phyloP scores from a whole-genome alignment of 92 coral and sea anemone genomes.

The Virgularia gustaviana region DNA sequence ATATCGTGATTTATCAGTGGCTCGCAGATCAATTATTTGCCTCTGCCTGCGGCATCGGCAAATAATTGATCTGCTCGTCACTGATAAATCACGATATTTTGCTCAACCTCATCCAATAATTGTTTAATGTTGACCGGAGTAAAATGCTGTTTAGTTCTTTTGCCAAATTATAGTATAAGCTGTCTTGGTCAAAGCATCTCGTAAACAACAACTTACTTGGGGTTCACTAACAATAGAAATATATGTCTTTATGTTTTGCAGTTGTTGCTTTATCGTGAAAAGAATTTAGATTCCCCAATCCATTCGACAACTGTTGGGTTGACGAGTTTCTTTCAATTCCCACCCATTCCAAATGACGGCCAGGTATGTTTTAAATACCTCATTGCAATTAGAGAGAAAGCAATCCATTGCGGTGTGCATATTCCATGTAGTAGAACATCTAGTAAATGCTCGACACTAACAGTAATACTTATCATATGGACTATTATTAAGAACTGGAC shows the following conservation, averaged over 20 bases:
- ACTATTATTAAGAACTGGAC: too few relatives aligned
- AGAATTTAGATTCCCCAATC: conserved; percentile 77
- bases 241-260: conserved; percentile 11
- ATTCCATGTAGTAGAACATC: background rate
- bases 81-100: too few relatives aligned
- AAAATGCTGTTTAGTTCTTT: too few relatives aligned
- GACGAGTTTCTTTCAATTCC: conserved; percentile 94
- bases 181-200: background rate
- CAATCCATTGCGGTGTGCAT: background rate
- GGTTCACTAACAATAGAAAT: too few relatives aligned
- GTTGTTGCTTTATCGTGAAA: conserved; percentile 85
- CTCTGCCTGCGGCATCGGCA: too few relatives aligned
- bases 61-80: too few relatives aligned
- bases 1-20: too few relatives aligned
- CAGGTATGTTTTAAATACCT: conserved; percentile 47
- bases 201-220: background rate
- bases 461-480: too few relatives aligned
- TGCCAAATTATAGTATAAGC: background rate
- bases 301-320: conserved; percentile 75
- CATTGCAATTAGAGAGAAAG: background rate
- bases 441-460: background rate
- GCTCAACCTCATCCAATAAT: too few relatives aligned
- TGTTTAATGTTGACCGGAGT: too few relatives aligned
- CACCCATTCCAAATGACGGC: conserved; percentile 81
- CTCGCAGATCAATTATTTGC: too few relatives aligned